phyloP scores from a whole-genome alignment of 2,888 invertebrate genomes.

The Parnassius apollo region DNA sequence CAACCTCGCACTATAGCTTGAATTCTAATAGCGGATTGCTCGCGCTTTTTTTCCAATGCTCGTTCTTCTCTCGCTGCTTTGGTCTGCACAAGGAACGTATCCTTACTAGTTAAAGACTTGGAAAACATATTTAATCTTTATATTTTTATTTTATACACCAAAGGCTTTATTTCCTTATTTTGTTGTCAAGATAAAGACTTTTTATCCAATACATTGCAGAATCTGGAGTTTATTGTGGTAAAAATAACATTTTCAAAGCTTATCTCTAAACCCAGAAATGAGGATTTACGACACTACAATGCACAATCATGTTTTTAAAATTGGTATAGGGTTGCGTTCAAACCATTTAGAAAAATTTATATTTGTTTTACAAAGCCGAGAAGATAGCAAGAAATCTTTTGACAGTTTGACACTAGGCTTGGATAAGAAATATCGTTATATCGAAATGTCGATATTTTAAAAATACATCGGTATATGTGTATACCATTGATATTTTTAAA shows the following conservation, averaged over 20 bases:
- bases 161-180: constrained; percentile 60
- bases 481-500: too few species aligned
- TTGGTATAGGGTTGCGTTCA: constrained; percentile 10
- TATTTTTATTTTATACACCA: constrained; percentile 38
- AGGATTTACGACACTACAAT: constrained; percentile 5
- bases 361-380: constrained; percentile 17
- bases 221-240: constrained; percentile 25
- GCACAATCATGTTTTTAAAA: constrained; percentile 12
- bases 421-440: too few species aligned
- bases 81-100: constrained; percentile 92
- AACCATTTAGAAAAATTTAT: constrained; percentile 2
- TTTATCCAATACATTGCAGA: constrained; percentile 36
- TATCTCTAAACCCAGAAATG: constrained; percentile 9
- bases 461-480: too few species aligned
- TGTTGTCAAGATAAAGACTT: constrained; percentile 48
- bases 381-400: constrained; percentile 16
- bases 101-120: constrained; percentile 82
- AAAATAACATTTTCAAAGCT: constrained; percentile 29
- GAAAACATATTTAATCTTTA: constrained; percentile 59
- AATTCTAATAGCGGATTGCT: constrained; percentile 86
- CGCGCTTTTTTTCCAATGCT: constrained; percentile 90
- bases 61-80: constrained; percentile 95
- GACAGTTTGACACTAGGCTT: constrained; percentile 1
- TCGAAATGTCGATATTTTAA: too few species aligned
- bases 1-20: constrained; percentile 89